These are phyloP conservation scores for Montifringilla adamsi DNA, from an alignment of 2,113 vertebrate species.

Conservation along the genomic window DNA sequence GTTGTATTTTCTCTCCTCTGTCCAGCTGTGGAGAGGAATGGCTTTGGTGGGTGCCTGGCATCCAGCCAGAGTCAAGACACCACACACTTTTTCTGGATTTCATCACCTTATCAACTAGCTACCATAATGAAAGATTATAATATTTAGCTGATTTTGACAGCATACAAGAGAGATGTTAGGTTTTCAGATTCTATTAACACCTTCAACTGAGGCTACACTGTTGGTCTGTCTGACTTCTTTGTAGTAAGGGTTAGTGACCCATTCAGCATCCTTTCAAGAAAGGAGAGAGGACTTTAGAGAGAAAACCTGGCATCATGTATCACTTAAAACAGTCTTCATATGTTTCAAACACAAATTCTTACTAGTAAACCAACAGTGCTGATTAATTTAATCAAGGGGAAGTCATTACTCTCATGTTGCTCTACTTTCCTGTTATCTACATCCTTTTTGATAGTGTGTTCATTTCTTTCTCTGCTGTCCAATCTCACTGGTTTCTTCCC, in stretches of 20 bases:
- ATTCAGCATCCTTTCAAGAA: neutral
- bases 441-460: neutral
- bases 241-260: neutral
- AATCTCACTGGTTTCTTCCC: neutral
- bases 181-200: neutral
- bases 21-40: neutral
- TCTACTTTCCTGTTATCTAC: neutral
- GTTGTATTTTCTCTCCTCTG: neutral
- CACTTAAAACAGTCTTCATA: neutral
- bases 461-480: neutral
- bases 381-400: neutral
- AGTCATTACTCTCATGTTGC: neutral
- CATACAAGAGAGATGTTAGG: neutral
- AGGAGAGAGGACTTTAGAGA: neutral
- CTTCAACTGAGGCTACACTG: neutral
- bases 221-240: neutral
- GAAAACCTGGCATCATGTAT: neutral
- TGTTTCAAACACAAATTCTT: neutral
- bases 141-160: neutral
- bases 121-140: neutral
- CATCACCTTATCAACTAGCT: neutral
- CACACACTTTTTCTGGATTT: neutral
- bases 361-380: neutral
- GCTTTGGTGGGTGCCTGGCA: neutral
- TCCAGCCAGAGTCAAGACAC: neutral